Evolutionary conservation across 2,888 invertebrate genomes (phyloP), one percentile per base, ranked within the genome.

Genomic region (Tachystola acroxantha): DNA sequence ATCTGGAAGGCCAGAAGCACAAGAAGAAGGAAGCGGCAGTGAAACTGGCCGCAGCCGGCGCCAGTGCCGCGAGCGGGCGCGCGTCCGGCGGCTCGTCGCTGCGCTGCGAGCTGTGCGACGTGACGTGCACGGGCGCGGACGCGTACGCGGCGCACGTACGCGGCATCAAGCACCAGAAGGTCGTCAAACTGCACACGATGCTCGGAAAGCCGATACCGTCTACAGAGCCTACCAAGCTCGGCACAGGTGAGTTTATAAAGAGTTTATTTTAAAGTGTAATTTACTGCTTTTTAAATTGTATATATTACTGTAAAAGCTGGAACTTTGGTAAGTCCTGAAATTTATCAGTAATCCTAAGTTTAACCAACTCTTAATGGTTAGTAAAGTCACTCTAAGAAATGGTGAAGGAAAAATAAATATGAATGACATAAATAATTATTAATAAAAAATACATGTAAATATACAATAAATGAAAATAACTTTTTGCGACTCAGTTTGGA

Each of bases 71-170:
- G 33, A 42, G 44, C 14, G 63, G 57, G 36, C 71, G 77, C 39
- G 76, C 72, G 27, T 69, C 69, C 32, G 78, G 78, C 46, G 81
- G 80, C 42, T 71, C 77, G 28, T 76, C 91, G 88, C 72, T 97
- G 61, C 92, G 97, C 50, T 99, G 99, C 85, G 98, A 99, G 78
- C 90, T 99, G 42, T 99, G 99, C 64, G 97, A 98, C 88, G 98
- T 99, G 7, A 97, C 98, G 7, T 99, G 99, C 82, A 99, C 99
- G 7, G 99, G 99, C 37, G 95, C 96, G 37, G 99, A 99, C 88
- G 98, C 99, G 0, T 99, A 99, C 86, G 97, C 97, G 26, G 97
- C 98, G 30, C 99, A 99, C 82, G 96, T 99, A 54, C 91, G 98
- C 41, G 99, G 99, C 43, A 94, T 97, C 51, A 99, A 99, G 80